These are phyloP conservation scores for Nannoperca obscura DNA, from an alignment of 2,797 vertebrate genomes.

Conservation along the genomic window DNA sequence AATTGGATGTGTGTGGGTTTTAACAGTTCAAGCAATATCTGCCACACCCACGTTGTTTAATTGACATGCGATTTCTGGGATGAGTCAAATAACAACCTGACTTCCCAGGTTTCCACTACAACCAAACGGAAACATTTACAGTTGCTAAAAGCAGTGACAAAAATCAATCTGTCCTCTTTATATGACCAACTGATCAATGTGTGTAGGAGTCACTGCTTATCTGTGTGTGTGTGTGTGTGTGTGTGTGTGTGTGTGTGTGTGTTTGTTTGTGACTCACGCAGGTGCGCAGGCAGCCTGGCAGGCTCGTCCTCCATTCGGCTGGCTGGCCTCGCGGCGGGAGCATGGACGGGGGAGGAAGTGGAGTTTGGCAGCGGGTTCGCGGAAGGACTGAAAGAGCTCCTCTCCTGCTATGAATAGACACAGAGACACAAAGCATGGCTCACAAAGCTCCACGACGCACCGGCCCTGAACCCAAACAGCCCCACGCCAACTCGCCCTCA, in stretches of 20 bases:
- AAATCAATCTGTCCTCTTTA: conserved; percentile 42
- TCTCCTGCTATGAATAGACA: conserved; percentile 95
- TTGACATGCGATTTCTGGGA: conserved; percentile 16
- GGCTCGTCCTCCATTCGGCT: conserved; percentile 96
- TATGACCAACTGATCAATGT: conserved; percentile 42
- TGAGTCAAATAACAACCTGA: conserved; percentile 1
- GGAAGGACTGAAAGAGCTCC: conserved; percentile 95
- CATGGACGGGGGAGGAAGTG: conserved; percentile 94
- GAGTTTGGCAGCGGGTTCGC: conserved; percentile 94
- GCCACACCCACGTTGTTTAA: background rate
- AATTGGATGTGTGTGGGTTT: conserved; percentile 32
- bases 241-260: conserved; percentile 39
- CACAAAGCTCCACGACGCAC: conserved; percentile 73
- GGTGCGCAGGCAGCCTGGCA: conserved; percentile 93
- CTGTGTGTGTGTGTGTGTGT: conserved; percentile 48
- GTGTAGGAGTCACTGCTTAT: conserved; percentile 53
- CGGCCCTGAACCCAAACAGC: conserved; percentile 78
- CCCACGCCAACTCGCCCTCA: conserved; percentile 49
- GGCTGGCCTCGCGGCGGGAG: conserved; percentile 88
- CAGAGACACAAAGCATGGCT: conserved; percentile 86
- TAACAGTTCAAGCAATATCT: conserved; percentile 19
- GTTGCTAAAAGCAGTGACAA: conserved; percentile 21
- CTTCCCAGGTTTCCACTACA: conserved; percentile 21
- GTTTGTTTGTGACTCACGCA: conserved; percentile 91
- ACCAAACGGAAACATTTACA: conserved; percentile 32